Evolutionary conservation across 2,113 vertebrate species (phyloP), one percentile per base, ranked within the genome.

Genomic region (Helogale parvula): DNA sequence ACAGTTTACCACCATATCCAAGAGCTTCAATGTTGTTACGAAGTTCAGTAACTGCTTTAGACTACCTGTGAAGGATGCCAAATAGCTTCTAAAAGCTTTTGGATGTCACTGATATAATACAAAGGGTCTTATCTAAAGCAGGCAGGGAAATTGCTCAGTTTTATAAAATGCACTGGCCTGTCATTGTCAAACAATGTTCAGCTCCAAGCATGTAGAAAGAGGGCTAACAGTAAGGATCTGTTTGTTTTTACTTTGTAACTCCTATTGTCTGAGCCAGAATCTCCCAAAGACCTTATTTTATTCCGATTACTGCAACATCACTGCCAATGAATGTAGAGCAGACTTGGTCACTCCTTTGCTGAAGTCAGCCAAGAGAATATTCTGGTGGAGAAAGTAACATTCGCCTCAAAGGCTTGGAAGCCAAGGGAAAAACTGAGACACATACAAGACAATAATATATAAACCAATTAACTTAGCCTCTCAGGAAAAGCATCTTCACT

Each of bases 301-400:
- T 41, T 94, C 45, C 25, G 1, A 14, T 87, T 47, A 89, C 94
- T 97, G 80, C 83, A 94, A 60, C 31, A 95, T 16, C 63, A 92
- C 38, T 90, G 98, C 88, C 57, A 81, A 80, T 15, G 31, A 96
- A 71, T 60, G 82, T 2, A 89, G 29, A 97, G 90, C n/a, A 0
- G 86, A 87, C 88, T 74, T 63, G 29, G 35, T 97, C 52, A 93
- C 79, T 94, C 52, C 33, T 92, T 41, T 72, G 91, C 85, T 71
- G 21, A 63, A 96, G 92, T 91, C 74, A 96, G 96, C 89, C 92
- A 98, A 93, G 25, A 98, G 88, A 97, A 97, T 45, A 95, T 19
- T 96, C 72, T 92, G 7, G 38, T 86, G 63, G 95, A 97, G 65
- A 96, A 97, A 96, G 90, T 63, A 96, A 88, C 54, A 63, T 90